Evolutionary conservation across 2,797 vertebrate genomes (phyloP), one percentile per base, ranked within the genome.

Genomic region (Bradypodion pumilum): DNA sequence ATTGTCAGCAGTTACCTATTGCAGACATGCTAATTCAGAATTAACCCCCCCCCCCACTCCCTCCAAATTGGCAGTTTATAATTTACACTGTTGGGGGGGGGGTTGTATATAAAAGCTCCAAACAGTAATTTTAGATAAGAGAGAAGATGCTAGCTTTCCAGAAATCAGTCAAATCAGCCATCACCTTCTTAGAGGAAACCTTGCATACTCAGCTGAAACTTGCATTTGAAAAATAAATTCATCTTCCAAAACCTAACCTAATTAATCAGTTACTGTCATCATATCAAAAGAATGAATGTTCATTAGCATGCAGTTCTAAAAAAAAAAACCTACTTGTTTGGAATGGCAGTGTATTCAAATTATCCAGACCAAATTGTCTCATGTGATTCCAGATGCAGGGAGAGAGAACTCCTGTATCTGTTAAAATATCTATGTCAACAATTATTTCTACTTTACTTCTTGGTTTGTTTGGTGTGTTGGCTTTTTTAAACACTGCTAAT

Each of bases 371-470:
- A 65, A 35, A 35, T 70, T 70, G 80, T 46, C 37, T 78, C 63
- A 66, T 35, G 13, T 73, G 68, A 85, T 76, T 86, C 37, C n/a
- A 42, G 56, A n/a, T 42, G 49, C 42, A 59, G 3, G 4, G 42
- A 0, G 1, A 25, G 78, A 35, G 68, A 42, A 42, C 23, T 27
- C 66, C 91, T 86, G 56, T 52, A 78, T 75, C 73, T 88, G 89
- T 90, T 74, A 85, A 89, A 56, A 85, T 86, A 86, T 77, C 84
- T 79, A 44, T 29, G 12, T 88, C 75, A 84, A 49, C 42, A 79
- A 85, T 86, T 82, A 68, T 68, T 86, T 89, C 76, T 91, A 80
- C 85, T 78, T 89, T 62, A 44, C 5, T 83, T 81, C 83, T 84
- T 80, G 27, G 1, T 56, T 56, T 32, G 27, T 63, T 83, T 42